Evolutionary conservation across 2,888 invertebrate species (phyloP).

Genomic region (Macaria notata): DNA sequence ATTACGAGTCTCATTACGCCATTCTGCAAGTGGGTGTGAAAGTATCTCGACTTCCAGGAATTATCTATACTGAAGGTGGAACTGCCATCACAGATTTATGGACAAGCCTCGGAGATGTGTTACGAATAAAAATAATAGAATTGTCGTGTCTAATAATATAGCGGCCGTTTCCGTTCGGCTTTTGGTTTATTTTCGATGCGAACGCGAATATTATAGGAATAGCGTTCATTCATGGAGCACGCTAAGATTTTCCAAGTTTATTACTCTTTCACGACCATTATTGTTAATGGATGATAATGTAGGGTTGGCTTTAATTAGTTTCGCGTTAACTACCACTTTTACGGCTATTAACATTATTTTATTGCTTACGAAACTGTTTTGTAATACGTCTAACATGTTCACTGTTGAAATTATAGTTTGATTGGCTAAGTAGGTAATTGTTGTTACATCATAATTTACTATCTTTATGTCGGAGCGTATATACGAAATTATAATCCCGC

Average conservation of each 20-base stretch:
- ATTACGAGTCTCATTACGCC: slow-evolving; percentile 52
- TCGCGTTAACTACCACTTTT: slow-evolving; percentile 50
- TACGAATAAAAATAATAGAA: slow-evolving; percentile 83
- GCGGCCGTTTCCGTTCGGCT: slow-evolving; percentile 77
- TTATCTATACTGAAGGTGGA: slow-evolving; percentile 57
- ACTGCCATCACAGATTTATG: slow-evolving; percentile 71
- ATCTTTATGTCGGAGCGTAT: slow-evolving; percentile 26
- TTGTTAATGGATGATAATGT: slow-evolving; percentile 58
- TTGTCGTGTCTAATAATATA: slow-evolving; percentile 81
- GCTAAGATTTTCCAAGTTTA: slow-evolving; percentile 55
- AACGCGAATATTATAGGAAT: slow-evolving; percentile 75
- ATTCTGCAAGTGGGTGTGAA: slow-evolving; percentile 65
- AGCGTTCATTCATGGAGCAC: slow-evolving; percentile 64
- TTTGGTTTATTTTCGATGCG: slow-evolving; percentile 77
- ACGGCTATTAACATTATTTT: slow-evolving; percentile 56
- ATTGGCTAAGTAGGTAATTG: slow-evolving; percentile 37
- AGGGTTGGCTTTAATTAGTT: slow-evolving; percentile 57
- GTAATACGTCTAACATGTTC: slow-evolving; percentile 39
- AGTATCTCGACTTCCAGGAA: slow-evolving; percentile 60
- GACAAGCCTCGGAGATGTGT: slow-evolving; percentile 76
- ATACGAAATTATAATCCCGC: slow-evolving; percentile 30
- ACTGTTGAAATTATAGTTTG: slow-evolving; percentile 35
- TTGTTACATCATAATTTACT: slow-evolving; percentile 35
- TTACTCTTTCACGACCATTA: slow-evolving; percentile 47
- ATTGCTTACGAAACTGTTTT: slow-evolving; percentile 51